Conservation (phyloP, 2,888 invertebrate species). For the Hydrotaea cyrtoneurina region DNA sequence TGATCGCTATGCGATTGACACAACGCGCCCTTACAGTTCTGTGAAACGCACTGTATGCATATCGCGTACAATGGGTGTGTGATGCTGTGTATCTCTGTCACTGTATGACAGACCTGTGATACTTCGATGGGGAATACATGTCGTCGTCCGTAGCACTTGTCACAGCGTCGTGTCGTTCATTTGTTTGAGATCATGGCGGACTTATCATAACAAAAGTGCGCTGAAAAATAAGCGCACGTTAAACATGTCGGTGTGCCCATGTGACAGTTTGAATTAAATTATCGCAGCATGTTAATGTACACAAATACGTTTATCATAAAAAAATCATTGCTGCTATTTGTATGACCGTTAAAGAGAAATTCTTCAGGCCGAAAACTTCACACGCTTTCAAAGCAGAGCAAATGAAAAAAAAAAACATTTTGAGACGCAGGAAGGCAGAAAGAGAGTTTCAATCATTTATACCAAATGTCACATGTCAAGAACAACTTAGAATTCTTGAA, state of each 20-base stretch:
- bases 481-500: too few relatives aligned
- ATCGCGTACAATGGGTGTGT: not conserved
- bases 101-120: not conserved
- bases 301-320: slow-evolving; percentile 37
- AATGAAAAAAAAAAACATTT: not conserved
- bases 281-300: slow-evolving; percentile 50
- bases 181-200: slow-evolving; percentile 20
- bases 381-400: not conserved
- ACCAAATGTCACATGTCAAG: too few relatives aligned
- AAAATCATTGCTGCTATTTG: not conserved
- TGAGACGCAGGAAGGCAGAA: too few relatives aligned
- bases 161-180: not conserved
- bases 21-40: too few relatives aligned
- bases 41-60: not conserved
- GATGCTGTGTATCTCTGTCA: not conserved
- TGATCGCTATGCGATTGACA: too few relatives aligned
- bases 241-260: slow-evolving; percentile 33
- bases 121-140: not conserved
- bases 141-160: too few relatives aligned
- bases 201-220: slow-evolving; percentile 43
- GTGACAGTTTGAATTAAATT: slow-evolving; percentile 60
- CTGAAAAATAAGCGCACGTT: slow-evolving; percentile 49
- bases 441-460: too few relatives aligned
- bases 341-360: not conserved
- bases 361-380: slow-evolving; percentile 8